Evolutionary conservation across 2,888 invertebrate species (phyloP), one percentile per base, ranked within the genome.

Genomic region (Heliothis peltigera): DNA sequence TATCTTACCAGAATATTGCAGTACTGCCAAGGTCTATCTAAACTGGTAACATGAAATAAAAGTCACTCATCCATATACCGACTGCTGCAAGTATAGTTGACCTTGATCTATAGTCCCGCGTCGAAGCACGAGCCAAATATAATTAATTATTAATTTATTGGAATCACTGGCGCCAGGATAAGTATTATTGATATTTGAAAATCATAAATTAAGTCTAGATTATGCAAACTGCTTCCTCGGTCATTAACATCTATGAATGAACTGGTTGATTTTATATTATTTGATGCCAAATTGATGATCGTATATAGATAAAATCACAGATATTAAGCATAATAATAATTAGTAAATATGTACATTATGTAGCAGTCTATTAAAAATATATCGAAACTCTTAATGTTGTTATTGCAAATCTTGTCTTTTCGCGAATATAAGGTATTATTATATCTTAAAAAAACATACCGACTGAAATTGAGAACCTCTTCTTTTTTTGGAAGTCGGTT

Each of bases 231-330:
- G 25, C 35, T 63, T 63, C 25, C 47, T 53, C 28, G n/a, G 17
- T 10, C n/a, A 51, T 35, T 7, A 56, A 47, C 18, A 49, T 61
- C 43, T 17, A 42, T 53, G 18, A n/a, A 35, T 48, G 22, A 49
- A 44, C 19, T 15, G 39, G n/a, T 21, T 15, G 4, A 18, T 47
- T 19, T 19, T 10, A 44, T 12, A 53, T 43, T 7, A 70, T 53
- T 62, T 43, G 62, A 70, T 70, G 47, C n/a, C 35, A 19, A 42
- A 64, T 51, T 54, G 28, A 5, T 25, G 12, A n/a, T 7, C 42
- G 35, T 4, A 35, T n/a, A n/a, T n/a, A n/a, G n/a, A n/a, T n/a
- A n/a, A n/a, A n/a, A n/a, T n/a, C n/a, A n/a, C n/a, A n/a, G n/a
- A n/a, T n/a, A n/a, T n/a, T n/a, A n/a, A n/a, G n/a, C n/a, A n/a